Evolutionary conservation across 2,797 vertebrate genomes (phyloP), one percentile per base, ranked within the genome.

Genomic region (Tamandua tetradactyla): DNA sequence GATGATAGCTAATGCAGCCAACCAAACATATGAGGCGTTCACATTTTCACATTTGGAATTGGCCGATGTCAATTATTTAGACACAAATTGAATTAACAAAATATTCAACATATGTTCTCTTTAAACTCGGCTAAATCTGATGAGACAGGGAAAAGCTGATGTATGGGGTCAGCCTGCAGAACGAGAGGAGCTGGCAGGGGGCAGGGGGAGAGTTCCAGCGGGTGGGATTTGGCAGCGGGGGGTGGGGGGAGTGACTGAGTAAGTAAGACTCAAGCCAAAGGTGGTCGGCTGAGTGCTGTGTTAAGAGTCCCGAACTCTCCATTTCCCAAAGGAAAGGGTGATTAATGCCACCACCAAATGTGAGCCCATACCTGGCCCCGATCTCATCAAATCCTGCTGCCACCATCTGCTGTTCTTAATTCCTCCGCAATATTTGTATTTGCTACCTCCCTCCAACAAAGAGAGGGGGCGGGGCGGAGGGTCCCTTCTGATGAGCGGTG

Each of bases 351-450:
- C 98, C 93, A 96, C 97, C 97, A 94, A 97, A 97, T 97, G 98
- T 96, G 97, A 96, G 98, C 98, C 97, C 97, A 97, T 98, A 98
- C 98, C 98, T 98, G 98, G 98, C 98, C 98, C 98, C 97, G 98
- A 98, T 98, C 98, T 98, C 98, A 98, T 97, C 98, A 98, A 97
- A 98, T 97, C 98, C 98, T 98, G 98, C 98, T 97, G 97, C 97
- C 98, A 97, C 98, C 98, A 98, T 98, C 98, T 98, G 98, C 98
- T 98, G 97, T 92, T 96, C 98, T 97, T 98, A 98, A 98, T 98
- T 98, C 98, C 98, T 98, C 98, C 40, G 98, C 98, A 98, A 98
- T 98, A 98, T 98, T 96, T 98, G 98, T 98, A 97, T 98, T 97
- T 97, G 97, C 97, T 95, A 98, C 97, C 97, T 96, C 97, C 96